Conservation (phyloP, 2,113 vertebrate genomes). For the Strix uralensis region DNA sequence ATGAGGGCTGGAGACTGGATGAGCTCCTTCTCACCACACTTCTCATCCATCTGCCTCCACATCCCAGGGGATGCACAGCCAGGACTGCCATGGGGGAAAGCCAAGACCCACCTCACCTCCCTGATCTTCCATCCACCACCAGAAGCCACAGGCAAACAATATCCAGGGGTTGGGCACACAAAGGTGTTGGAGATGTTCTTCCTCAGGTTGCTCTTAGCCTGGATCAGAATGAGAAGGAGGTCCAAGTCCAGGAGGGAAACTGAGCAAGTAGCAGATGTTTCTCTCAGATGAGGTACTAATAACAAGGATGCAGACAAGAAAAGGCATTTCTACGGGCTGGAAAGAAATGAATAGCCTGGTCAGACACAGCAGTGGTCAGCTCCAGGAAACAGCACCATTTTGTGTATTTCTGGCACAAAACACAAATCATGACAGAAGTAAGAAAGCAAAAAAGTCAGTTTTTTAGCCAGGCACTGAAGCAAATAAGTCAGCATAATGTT, state of each 20-base stretch:
- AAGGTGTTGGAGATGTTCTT: not conserved
- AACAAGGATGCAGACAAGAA: not conserved
- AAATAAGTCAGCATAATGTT: not conserved
- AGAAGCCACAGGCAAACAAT: not conserved
- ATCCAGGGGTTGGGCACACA: fast-evolving
- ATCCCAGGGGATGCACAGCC: not conserved
- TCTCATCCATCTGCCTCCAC: not conserved
- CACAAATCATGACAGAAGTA: not conserved
- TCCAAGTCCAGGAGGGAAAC: not conserved
- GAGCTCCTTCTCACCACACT: not conserved
- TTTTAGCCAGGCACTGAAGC: not conserved
- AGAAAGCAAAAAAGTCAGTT: not conserved
- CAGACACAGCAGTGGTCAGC: not conserved
- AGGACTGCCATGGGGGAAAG: not conserved
- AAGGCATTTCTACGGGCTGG: not conserved
- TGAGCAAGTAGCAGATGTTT: not conserved
- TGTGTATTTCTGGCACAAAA: not conserved
- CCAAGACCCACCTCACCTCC: not conserved
- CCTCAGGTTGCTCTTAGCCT: not conserved
- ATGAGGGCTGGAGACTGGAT: not conserved
- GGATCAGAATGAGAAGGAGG: not conserved
- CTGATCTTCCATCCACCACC: not conserved
- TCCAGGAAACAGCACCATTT: not conserved
- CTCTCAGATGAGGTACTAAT: not conserved
- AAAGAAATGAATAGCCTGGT: not conserved